Evolutionary conservation across 2,888 invertebrate genomes (phyloP).

Genomic region (Nysson spinosus): DNA sequence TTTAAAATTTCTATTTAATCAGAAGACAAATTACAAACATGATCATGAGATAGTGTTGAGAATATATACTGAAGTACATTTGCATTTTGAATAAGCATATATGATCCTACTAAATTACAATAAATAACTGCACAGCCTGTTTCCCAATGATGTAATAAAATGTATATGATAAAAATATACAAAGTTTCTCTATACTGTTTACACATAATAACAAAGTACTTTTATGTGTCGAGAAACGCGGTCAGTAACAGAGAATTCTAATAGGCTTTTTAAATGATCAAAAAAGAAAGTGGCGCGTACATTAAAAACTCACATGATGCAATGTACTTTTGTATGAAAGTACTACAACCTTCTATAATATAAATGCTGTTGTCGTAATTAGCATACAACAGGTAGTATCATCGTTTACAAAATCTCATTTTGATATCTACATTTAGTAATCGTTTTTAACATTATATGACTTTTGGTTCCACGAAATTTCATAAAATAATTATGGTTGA

Average conservation of each 20-base stretch:
- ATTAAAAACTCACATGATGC: neutral
- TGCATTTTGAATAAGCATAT: slow-evolving; percentile 5
- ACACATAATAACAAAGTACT: neutral
- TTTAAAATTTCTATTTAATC: slow-evolving; percentile 7
- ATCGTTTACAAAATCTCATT: slow-evolving; percentile 11
- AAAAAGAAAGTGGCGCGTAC: no score
- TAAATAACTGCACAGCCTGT: slow-evolving; percentile 44
- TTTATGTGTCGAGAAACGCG: neutral
- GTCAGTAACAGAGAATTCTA: no score
- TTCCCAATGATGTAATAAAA: slow-evolving; percentile 12
- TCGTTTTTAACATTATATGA: neutral
- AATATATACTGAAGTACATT: slow-evolving; percentile 5
- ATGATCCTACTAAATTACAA: slow-evolving; percentile 29
- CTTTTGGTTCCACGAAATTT: neutral
- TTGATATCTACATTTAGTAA: neutral
- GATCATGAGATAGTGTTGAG: neutral
- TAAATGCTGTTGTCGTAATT: slow-evolving; percentile 9
- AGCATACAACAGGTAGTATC: slow-evolving; percentile 10
- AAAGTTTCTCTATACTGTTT: slow-evolving; percentile 9
- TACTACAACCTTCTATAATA: slow-evolving; percentile 3
- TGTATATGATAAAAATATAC: slow-evolving; percentile 3
- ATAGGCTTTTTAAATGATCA: no score
- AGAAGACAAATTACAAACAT: neutral
- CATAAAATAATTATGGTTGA: neutral
- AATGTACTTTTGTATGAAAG: slow-evolving; percentile 9